These are phyloP conservation scores for Hoplostethus atlanticus DNA, from an alignment of 2,797 vertebrate species.

Conservation along the genomic window DNA sequence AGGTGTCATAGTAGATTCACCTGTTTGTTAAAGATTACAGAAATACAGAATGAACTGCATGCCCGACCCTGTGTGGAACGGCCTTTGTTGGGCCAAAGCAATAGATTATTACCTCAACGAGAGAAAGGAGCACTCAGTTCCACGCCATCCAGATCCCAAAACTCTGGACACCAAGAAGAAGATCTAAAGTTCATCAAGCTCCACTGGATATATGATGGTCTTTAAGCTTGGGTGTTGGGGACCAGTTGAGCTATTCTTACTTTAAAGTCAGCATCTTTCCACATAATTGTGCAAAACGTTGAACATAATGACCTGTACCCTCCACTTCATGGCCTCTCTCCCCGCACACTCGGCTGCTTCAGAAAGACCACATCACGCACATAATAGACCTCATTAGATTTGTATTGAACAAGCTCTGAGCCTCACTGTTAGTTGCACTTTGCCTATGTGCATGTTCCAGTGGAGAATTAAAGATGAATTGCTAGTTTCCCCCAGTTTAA, in stretches of 20 bases:
- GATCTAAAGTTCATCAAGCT: conserved; percentile 54
- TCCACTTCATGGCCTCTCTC: conserved; percentile 59
- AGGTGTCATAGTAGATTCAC: conserved; percentile 65
- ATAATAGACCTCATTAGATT: conserved; percentile 80
- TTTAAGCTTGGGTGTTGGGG: conserved; percentile 64
- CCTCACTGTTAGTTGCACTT: conserved; percentile 50
- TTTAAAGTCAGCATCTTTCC: conserved; percentile 54
- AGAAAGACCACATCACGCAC: conserved; percentile 74
- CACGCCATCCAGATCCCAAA: conserved; percentile 18
- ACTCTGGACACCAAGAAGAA: not conserved
- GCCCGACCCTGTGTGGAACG: conserved; percentile 22
- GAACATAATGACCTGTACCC: conserved; percentile 65
- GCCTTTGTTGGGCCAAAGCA: conserved; percentile 7
- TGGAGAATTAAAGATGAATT: conserved; percentile 85
- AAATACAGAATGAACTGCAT: conserved; percentile 56
- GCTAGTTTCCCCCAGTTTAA: conserved; percentile 80
- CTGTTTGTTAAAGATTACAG: conserved; percentile 68
- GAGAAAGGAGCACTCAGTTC: too few relatives aligned
- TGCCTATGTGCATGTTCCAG: conserved; percentile 67
- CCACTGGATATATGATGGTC: conserved; percentile 63
- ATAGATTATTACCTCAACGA: not conserved
- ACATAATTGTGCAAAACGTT: conserved; percentile 63
- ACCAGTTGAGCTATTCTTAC: conserved; percentile 62
- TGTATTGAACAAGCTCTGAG: conserved; percentile 71
- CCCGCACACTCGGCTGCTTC: conserved; percentile 70